Evolutionary conservation across 2,113 vertebrate species (phyloP).

Genomic region (Tetrao urogallus): DNA sequence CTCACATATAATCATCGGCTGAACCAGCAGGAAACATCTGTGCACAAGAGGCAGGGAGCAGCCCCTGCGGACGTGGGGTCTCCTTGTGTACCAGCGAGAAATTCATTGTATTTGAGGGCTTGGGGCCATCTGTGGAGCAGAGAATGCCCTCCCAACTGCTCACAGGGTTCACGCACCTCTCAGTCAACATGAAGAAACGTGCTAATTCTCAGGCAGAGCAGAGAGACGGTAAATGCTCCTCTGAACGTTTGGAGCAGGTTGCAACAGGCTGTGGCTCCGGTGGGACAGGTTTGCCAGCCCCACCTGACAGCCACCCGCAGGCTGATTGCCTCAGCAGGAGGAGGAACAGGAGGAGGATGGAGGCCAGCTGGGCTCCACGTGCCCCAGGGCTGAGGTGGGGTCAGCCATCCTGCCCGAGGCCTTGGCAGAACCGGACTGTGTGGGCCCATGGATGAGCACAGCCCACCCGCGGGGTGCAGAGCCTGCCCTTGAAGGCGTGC

Average conservation of each 20-base stretch:
- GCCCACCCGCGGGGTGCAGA: background rate
- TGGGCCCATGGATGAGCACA: background rate
- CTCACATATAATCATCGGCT: background rate
- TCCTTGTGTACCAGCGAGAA: background rate
- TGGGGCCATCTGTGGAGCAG: background rate
- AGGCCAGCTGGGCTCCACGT: background rate
- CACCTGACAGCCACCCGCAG: background rate
- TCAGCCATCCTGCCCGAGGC: background rate
- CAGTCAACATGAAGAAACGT: background rate
- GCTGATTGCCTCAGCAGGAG: background rate
- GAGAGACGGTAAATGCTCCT: background rate
- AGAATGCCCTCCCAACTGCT: background rate
- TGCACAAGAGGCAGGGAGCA: background rate
- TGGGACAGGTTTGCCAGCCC: constrained; percentile 40
- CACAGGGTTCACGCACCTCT: background rate
- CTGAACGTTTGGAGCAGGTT: background rate
- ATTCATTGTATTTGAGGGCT: background rate
- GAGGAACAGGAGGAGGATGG: background rate
- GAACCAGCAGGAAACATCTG: background rate
- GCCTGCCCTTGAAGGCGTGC: background rate
- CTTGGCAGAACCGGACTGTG: background rate
- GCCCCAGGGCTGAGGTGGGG: background rate
- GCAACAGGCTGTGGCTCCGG: constrained; percentile 25
- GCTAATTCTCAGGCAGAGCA: fast-evolving
- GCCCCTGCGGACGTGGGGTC: background rate